Conservation (phyloP, 2,888 invertebrate species). For the Portevinia maculata region DNA sequence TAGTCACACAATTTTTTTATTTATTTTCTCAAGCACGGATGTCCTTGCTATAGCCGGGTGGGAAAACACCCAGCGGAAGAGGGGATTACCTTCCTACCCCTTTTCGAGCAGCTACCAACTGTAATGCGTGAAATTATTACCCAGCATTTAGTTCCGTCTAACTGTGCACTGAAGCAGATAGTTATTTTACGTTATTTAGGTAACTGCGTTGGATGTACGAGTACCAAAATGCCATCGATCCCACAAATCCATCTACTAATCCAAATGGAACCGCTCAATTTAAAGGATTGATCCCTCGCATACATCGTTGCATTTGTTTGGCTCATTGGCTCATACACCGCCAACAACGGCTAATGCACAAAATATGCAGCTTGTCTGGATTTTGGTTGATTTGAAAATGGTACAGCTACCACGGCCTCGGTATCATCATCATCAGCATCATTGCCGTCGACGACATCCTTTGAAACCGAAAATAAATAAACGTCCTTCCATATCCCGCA, state of each 20-base stretch:
- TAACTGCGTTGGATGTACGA: not conserved
- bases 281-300: slow-evolving; percentile 30
- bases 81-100: no score
- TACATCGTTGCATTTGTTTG: slow-evolving; percentile 45
- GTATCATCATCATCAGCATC: slow-evolving; percentile 26
- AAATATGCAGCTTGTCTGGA: slow-evolving; percentile 59
- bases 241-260: slow-evolving; percentile 41
- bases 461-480: slow-evolving; percentile 61
- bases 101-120: no score
- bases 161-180: not conserved
- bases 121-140: not conserved
- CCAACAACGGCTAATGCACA: slow-evolving; percentile 62
- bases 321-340: slow-evolving; percentile 66
- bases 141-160: not conserved
- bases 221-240: slow-evolving; percentile 3
- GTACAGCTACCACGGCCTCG: slow-evolving; percentile 2
- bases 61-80: no score
- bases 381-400: slow-evolving; percentile 60
- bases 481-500: slow-evolving; percentile 47
- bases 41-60: no score
- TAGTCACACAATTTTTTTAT: no score
- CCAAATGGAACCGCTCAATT: slow-evolving; percentile 47
- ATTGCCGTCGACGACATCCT: slow-evolving; percentile 46
- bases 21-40: no score
- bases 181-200: slow-evolving; percentile 4